Evolutionary conservation across 2,888 invertebrate genomes (phyloP), one percentile per base, ranked within the genome.

Genomic region (Blera fallax): DNA sequence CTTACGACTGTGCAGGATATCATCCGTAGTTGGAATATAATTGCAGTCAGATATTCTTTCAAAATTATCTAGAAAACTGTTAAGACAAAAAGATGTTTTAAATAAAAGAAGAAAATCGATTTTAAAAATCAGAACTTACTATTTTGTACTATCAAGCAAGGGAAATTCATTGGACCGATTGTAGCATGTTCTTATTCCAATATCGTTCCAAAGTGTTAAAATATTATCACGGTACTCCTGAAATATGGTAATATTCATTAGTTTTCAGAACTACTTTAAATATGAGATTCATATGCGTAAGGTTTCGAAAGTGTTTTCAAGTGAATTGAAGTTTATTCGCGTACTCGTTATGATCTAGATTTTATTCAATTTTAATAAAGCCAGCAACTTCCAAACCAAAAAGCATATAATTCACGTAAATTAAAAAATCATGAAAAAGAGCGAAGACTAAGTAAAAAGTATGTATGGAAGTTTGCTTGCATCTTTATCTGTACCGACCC

Each of bases 81-180:
- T 93, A 92, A 2, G 21, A 3, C n/a, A 10, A 16, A 54, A 24
- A 5, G 0, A 21, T 5, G 1, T 18, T 27, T 70, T 16, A 21
- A 74, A 10, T 21, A 37, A 27, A 21, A 65, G 43, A 78, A n/a
- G 27, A 29, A 10, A 43, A 64, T 58, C 7, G n/a, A 7, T 50
- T 60, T 10, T 21, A 18, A 60, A 10, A 77, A 5, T 8, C 8
- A 7, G 2, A 40, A 94, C 95, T 94, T 93, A 97, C 97, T 96
- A 96, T 94, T 96, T 95, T 7, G 96, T 95, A 89, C 96, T 96
- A 89, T 97, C 97, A 50, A 96, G 94, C 1, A 97, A 92, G 89
- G 96, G 96, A 89, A 95, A 96, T 90, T 96, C 96, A 90, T 95
- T 95, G 0, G 96, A 95, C 88, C 96, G 93, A 87, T 93, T 92